Conservation (phyloP, 64 coral and sea anemone species). For the Exaiptasia diaphana region DNA sequence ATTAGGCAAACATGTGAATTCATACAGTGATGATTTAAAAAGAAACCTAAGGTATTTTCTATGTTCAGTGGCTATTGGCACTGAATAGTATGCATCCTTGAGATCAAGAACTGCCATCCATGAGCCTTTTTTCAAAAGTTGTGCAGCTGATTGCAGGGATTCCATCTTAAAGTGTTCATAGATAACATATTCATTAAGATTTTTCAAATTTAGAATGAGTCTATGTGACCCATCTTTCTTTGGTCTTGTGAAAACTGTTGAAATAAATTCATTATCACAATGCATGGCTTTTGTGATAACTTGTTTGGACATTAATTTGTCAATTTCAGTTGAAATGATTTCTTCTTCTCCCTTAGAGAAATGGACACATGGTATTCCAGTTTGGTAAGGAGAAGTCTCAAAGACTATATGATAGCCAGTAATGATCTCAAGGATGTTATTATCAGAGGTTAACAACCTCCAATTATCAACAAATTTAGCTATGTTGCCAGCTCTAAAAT, state of each 20-base stretch:
- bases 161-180: slow-evolving; percentile 71
- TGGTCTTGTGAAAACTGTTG: slow-evolving; percentile 46
- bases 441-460: slow-evolving; percentile 20
- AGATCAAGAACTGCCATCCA: slow-evolving; percentile 51
- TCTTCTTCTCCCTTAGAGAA: slow-evolving; percentile 2
- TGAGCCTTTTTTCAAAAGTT: slow-evolving; percentile 31
- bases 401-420: slow-evolving; percentile 12
- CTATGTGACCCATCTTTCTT: slow-evolving; percentile 66
- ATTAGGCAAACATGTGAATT: slow-evolving; percentile 47
- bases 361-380: background rate
- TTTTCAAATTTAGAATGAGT: slow-evolving; percentile 58
- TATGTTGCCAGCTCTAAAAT: slow-evolving; percentile 32
- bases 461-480: background rate
- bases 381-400: background rate
- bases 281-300: slow-evolving; percentile 31
- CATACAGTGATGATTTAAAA: slow-evolving; percentile 21
- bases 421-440: slow-evolving; percentile 41
- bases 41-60: slow-evolving; percentile 46
- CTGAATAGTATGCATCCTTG: slow-evolving; percentile 56
- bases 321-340: slow-evolving; percentile 6
- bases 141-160: slow-evolving; percentile 7
- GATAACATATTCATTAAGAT: slow-evolving; percentile 44
- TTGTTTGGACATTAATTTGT: slow-evolving; percentile 45
- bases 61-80: background rate
- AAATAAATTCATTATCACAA: background rate